These are phyloP conservation scores for Drosophila nr. perissopoda DNA, from an alignment of 2,888 invertebrate species.

Conservation along the genomic window DNA sequence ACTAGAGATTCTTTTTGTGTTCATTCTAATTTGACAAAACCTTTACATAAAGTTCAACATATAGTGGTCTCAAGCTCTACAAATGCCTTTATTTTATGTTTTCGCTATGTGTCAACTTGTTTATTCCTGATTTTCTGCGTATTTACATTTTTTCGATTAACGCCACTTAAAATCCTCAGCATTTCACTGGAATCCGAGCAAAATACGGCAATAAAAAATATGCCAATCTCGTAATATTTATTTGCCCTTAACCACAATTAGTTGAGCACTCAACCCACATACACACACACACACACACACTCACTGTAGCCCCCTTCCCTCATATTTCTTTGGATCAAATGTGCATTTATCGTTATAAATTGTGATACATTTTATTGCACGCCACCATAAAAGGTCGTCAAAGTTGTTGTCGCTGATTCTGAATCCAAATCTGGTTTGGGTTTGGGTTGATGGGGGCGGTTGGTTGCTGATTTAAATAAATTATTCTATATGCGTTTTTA, in stretches of 20 bases:
- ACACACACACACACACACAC: constrained; percentile 21
- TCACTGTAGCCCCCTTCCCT: background rate
- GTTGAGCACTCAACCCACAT: constrained; percentile 56
- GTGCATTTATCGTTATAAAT: constrained; percentile 45
- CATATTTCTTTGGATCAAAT: constrained; percentile 6
- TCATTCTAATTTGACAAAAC: background rate
- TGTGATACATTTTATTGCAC: constrained; percentile 58
- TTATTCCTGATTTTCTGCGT: background rate
- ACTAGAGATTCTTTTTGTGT: fast-evolving
- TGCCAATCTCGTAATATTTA: constrained; percentile 41
- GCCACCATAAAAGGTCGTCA: constrained; percentile 77
- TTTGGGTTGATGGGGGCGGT: constrained; percentile 62
- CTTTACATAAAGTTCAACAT: background rate
- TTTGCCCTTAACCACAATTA: constrained; percentile 42
- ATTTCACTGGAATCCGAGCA: constrained; percentile 46
- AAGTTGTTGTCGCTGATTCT: constrained; percentile 44
- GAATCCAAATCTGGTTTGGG: constrained; percentile 4
- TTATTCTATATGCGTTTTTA: constrained; percentile 77
- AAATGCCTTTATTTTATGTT: background rate
- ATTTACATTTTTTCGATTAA: constrained; percentile 9
- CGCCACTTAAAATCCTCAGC: constrained; percentile 15
- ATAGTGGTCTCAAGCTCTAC: background rate
- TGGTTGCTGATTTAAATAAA: constrained; percentile 76
- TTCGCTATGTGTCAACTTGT: background rate
- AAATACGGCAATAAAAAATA: constrained; percentile 73